Evolutionary conservation across 2,113 vertebrate genomes (phyloP), one percentile per base, ranked within the genome.

Genomic region (Plestiodon gilberti): DNA sequence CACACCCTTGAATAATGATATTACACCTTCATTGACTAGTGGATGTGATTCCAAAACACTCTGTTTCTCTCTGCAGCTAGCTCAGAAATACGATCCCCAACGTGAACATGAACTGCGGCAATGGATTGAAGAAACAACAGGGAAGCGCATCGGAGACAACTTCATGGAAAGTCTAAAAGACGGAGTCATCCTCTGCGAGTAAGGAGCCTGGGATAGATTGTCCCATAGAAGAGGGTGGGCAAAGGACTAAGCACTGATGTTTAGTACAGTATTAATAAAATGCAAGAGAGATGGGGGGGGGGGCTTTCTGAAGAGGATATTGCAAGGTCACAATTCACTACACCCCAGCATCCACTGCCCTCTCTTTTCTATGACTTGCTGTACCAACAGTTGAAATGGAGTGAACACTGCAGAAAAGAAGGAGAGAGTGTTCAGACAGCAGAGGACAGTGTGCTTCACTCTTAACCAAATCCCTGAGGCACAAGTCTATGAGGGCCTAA

Each of bases 121-220:
- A 64, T 99, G 98, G 98, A 98, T 99, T 2, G 95, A 98, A 86
- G 97, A 97, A 0, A 95, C 98, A 84, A 98, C 97, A 0, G 97
- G 98, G 0, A 96, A 96, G 78, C 96, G 90, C 83, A 96, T 99
- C 0, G 97, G 97, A 2, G 97, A 96, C n/a, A 95, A 92, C 93
- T 99, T 99, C 96, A 99, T 99, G 98, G 98, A 99, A 0, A 96
- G 97, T 1, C 96, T 99, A 91, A 99, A 99, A 93, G 96, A 99
- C 0, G 98, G 98, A 33, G 97, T 98, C 90, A 93, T 98, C 85
- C 92, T 99, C 65, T 99, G 98, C 98, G 97, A 98, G 98, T 99
- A 94, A 95, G 89, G n/a, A 71, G n/a, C 9, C 48, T 17, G 0
- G 1, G 2, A 69, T 52, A 15, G 11, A 14, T 43, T 75, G 6